Evolutionary conservation across 2,888 invertebrate species (phyloP), one percentile per base, ranked within the genome.

Genomic region (Ceramica pisi): DNA sequence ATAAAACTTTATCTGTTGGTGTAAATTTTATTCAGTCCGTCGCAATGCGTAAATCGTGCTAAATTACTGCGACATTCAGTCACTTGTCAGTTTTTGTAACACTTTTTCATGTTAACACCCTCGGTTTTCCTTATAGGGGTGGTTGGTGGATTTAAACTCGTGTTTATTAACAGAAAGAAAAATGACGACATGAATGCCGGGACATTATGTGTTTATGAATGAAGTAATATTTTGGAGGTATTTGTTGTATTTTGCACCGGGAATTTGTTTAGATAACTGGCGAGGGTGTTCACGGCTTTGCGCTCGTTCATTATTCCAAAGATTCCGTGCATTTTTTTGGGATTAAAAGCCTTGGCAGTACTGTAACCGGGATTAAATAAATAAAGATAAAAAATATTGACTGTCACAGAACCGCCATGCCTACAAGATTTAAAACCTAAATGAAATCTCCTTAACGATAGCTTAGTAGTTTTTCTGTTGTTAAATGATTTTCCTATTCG

Each of bases 41-140:
- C 83, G 83, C 82, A 82, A 55, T 82, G 83, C 82, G 82, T 82
- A 80, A 81, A 59, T 75, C 66, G 50, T 66, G 16, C 2, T 62
- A 41, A 66, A 70, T 61, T 53, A 65, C 60, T 67, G 68, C 80
- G 71, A 76, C 80, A 77, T 77, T 63, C 65, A 63, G 41, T 56
- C 12, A 26, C 35, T 48, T 59, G 65, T 68, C 55, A 80, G 61
- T 76, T 62, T 62, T 62, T 71, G 16, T 62, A 31, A 10, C 16
- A 64, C 35, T 65, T 57, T 75, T 69, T 79, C 57, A 46, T 9
- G 53, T 10, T 60, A 21, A 78, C 59, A 59, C 72, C 66, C 26
- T 63, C n/a, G 38, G 51, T 26, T 55, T 72, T 67, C 50, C 59
- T 38, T 44, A 41, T n/a, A 21, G 8, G 8, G 31, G 16, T 23